Conservation (phyloP, 2,113 vertebrate species). For the Carassius auratus region DNA sequence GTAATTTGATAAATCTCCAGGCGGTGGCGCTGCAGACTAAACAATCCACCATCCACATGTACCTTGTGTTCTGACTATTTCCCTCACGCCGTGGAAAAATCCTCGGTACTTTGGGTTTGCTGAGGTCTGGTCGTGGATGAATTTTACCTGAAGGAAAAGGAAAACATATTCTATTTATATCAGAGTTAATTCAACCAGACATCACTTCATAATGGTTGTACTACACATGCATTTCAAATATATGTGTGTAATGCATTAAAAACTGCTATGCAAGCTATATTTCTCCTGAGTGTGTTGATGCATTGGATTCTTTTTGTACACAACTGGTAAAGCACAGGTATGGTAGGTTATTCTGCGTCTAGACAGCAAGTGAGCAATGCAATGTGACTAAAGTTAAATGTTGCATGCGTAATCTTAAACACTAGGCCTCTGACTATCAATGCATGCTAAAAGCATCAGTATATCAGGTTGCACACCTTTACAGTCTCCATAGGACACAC, state of each 20-base stretch:
- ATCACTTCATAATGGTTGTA: neutral
- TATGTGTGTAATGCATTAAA: neutral
- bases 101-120: constrained; percentile 90
- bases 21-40: constrained; percentile 10
- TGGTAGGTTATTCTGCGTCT: neutral
- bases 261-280: neutral
- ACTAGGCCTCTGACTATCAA: too few relatives aligned
- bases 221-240: neutral
- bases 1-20: neutral
- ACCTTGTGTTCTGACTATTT: constrained; percentile 79
- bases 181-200: too few relatives aligned
- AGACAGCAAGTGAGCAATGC: neutral
- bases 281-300: neutral
- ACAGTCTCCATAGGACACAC: constrained; percentile 98
- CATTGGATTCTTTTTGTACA: too few relatives aligned
- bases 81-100: constrained; percentile 92
- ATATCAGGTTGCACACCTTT: constrained; percentile 77
- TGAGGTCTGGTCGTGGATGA: constrained; percentile 95
- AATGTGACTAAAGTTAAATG: neutral
- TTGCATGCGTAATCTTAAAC: too few relatives aligned
- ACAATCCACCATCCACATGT: neutral
- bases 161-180: neutral
- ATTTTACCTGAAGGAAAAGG: constrained; percentile 84
- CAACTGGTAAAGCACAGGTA: too few relatives aligned
- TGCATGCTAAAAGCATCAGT: too few relatives aligned